Percentiles rank a stretch among this genome's conserved stretches.
These are phyloP conservation scores for Penaeus chinensis DNA, from an alignment of 1,140 invertebrate species.

Conservation along the genomic window DNA sequence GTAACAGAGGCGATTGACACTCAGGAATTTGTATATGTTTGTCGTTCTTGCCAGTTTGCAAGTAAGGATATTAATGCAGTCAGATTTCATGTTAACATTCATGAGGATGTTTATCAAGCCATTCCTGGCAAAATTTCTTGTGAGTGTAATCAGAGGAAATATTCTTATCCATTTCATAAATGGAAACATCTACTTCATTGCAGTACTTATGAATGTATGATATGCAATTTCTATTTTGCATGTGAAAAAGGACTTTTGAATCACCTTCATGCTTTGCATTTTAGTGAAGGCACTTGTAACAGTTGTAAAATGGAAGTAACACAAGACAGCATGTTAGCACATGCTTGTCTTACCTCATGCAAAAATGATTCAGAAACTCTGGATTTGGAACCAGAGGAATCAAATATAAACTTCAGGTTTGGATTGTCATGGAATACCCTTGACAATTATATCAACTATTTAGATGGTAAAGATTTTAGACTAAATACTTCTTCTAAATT, in stretches of 20 bases:
- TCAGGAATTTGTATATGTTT: conserved; percentile 17
- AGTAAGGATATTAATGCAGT: conserved; percentile 51
- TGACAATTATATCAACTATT: conserved; percentile 49
- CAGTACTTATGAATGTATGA: conserved; percentile 39
- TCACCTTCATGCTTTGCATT: conserved; percentile 54
- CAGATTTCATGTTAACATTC: conserved; percentile 56
- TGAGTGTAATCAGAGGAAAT: conserved; percentile 29
- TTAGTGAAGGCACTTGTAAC: conserved; percentile 20
- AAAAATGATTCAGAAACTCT: not conserved
- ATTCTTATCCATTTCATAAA: conserved; percentile 42
- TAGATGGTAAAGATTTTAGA: conserved; percentile 52
- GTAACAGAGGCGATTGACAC: not conserved
- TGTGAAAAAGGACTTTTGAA: conserved; percentile 45
- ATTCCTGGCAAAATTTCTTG: conserved; percentile 1
- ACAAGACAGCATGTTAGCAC: not conserved
- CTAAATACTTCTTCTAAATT: conserved; percentile 27
- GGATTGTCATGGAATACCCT: conserved; percentile 54
- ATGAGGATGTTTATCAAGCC: conserved; percentile 51
- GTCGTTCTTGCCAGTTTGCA: conserved; percentile 35
- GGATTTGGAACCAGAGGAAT: no score
- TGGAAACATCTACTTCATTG: conserved; percentile 42
- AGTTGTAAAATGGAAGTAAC: conserved; percentile 23
- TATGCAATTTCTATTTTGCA: conserved; percentile 53
- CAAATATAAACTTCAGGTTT: not conserved
- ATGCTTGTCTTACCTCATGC: not conserved